Percentiles rank a stretch among this genome's conserved stretches.
Evolutionary conservation across 2,888 invertebrate species (phyloP).

Genomic region (Theretra japonica): DNA sequence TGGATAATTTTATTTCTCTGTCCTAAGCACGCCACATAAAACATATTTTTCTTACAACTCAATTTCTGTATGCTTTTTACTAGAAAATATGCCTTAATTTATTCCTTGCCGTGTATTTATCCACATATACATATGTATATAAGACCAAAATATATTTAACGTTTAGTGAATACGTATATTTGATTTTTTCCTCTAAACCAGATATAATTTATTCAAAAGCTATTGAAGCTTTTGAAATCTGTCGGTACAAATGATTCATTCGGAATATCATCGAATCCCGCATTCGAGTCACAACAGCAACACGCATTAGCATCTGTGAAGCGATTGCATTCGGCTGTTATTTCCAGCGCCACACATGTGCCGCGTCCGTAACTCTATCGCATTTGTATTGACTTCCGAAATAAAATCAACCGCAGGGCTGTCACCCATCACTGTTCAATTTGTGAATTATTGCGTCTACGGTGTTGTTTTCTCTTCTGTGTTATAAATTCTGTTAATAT

Average conservation of each 20-base stretch:
- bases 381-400: slow-evolving; percentile 19
- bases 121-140: too few species aligned
- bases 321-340: slow-evolving; percentile 18
- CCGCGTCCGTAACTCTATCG: slow-evolving; percentile 20
- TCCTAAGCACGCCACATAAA: neutral
- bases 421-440: neutral
- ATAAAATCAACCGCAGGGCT: slow-evolving; percentile 11
- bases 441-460: neutral
- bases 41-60: neutral
- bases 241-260: neutral
- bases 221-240: neutral
- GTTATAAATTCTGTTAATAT: too few species aligned
- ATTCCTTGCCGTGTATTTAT: too few species aligned
- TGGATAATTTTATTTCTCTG: neutral
- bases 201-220: neutral
- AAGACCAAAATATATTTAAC: too few species aligned
- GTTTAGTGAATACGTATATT: too few species aligned
- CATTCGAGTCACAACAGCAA: neutral
- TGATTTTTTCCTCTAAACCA: too few species aligned
- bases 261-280: neutral
- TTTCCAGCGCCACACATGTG: slow-evolving; percentile 21
- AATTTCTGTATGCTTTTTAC: neutral
- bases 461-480: too few species aligned
- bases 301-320: slow-evolving; percentile 3
- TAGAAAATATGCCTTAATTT: too few species aligned